These are phyloP conservation scores for Ptychoptera albimana DNA, from an alignment of 2,888 invertebrate genomes.

Conservation along the genomic window DNA sequence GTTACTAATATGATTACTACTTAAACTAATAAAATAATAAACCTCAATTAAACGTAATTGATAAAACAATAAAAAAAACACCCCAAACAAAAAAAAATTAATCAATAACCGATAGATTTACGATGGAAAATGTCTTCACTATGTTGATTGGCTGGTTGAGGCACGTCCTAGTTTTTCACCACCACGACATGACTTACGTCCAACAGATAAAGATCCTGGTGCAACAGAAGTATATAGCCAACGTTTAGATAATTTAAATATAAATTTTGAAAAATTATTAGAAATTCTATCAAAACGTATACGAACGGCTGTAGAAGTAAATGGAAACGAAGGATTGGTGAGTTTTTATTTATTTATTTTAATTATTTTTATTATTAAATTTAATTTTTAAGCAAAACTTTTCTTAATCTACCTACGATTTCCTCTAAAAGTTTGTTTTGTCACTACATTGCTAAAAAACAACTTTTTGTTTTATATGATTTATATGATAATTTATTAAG, in stretches of 20 bases:
- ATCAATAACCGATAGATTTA: conserved; percentile 22
- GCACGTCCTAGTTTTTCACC: conserved; percentile 30
- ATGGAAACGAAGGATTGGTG: conserved; percentile 31
- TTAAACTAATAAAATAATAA: background rate
- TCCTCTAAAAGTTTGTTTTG: too few relatives aligned
- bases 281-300: conserved; percentile 29
- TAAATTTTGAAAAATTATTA: conserved; percentile 29
- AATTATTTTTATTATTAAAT: too few relatives aligned
- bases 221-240: conserved; percentile 30
- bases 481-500: too few relatives aligned
- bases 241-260: conserved; percentile 28
- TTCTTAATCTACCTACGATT: too few relatives aligned
- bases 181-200: conserved; percentile 27
- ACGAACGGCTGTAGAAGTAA: conserved; percentile 30
- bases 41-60: conserved; percentile 1
- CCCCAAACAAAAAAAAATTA: conserved; percentile 3
- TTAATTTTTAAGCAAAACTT: too few relatives aligned
- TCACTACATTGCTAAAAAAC: background rate
- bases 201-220: conserved; percentile 28
- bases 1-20: too few relatives aligned
- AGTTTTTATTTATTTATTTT: conserved; percentile 14
- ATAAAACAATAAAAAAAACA: conserved; percentile 5
- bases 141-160: conserved; percentile 30
- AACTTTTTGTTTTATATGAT: background rate
- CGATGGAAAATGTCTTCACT: conserved; percentile 31